Evolutionary conservation across 2,113 vertebrate species (phyloP).

Genomic region (Caloenas nicobarica): DNA sequence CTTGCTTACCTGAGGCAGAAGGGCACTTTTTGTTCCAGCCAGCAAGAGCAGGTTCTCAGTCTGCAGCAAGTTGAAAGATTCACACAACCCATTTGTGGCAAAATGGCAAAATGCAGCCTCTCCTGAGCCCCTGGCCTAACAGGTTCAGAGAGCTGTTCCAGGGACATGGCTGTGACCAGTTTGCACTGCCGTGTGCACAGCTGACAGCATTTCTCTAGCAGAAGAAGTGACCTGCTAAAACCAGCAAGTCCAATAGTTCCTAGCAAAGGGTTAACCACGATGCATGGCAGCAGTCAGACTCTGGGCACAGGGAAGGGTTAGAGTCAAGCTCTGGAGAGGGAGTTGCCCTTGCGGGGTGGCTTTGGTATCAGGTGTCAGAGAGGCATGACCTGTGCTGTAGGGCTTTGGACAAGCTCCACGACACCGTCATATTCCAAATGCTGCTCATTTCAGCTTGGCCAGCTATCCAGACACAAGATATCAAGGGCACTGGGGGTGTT

Average conservation of each 20-base stretch:
- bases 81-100: not conserved
- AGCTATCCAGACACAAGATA: not conserved
- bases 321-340: not conserved
- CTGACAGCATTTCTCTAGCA: not conserved
- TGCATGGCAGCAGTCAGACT: not conserved
- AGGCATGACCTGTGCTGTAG: not conserved
- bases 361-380: not conserved
- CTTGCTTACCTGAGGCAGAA: not conserved
- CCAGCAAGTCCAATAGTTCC: rapidly evolving
- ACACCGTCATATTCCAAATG: not conserved
- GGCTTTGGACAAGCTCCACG: not conserved
- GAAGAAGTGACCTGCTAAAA: not conserved
- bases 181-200: not conserved
- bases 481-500: not conserved
- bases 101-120: not conserved
- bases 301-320: too few relatives aligned
- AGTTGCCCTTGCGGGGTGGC: not conserved
- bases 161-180: rapidly evolving
- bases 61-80: not conserved
- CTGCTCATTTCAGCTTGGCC: not conserved
- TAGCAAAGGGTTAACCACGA: not conserved
- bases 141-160: not conserved
- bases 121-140: not conserved
- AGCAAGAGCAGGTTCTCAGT: not conserved
- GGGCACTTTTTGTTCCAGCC: not conserved